phyloP scores from a whole-genome alignment of 1,140 invertebrate species.

The Drosophila sp. region DNA sequence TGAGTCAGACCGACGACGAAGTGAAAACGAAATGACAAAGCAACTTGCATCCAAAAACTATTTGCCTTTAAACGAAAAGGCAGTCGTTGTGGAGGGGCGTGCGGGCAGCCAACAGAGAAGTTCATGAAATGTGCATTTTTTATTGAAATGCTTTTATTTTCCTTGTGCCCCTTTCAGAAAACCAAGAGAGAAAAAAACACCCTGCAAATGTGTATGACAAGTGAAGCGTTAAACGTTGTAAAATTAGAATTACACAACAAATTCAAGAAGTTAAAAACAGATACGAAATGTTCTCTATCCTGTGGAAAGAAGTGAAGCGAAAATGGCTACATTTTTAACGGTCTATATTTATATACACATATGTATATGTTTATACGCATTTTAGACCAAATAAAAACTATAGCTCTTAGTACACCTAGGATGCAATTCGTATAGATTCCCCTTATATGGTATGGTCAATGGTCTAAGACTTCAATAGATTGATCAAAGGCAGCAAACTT shows the following conservation, averaged over 20 bases:
- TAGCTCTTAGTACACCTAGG: too few relatives aligned
- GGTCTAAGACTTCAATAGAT: too few relatives aligned
- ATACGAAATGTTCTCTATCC: background rate
- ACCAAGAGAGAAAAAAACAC: background rate
- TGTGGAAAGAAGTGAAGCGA: background rate
- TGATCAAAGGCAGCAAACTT: too few relatives aligned
- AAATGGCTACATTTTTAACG: background rate
- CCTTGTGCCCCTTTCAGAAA: slow-evolving; percentile 10
- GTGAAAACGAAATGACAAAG: slow-evolving; percentile 61
- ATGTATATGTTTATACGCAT: too few relatives aligned
- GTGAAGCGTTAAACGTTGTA: slow-evolving; percentile 11
- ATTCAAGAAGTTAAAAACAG: slow-evolving; percentile 2
- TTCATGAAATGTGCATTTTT: slow-evolving; percentile 63
- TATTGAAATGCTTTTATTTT: slow-evolving; percentile 41
- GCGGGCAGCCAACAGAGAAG: slow-evolving; percentile 17
- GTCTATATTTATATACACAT: too few relatives aligned
- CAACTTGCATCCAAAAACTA: slow-evolving; percentile 52
- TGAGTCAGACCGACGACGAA: slow-evolving; percentile 12
- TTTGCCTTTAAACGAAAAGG: slow-evolving; percentile 37
- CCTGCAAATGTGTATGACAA: slow-evolving; percentile 14
- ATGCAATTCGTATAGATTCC: too few relatives aligned
- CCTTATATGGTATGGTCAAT: too few relatives aligned
- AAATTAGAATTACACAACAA: slow-evolving; percentile 10
- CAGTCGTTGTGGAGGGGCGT: background rate
- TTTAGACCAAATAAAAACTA: too few relatives aligned